These are phyloP conservation scores for Trissoscelio sp. DNA, from an alignment of 2,888 invertebrate species.

Conservation along the genomic window DNA sequence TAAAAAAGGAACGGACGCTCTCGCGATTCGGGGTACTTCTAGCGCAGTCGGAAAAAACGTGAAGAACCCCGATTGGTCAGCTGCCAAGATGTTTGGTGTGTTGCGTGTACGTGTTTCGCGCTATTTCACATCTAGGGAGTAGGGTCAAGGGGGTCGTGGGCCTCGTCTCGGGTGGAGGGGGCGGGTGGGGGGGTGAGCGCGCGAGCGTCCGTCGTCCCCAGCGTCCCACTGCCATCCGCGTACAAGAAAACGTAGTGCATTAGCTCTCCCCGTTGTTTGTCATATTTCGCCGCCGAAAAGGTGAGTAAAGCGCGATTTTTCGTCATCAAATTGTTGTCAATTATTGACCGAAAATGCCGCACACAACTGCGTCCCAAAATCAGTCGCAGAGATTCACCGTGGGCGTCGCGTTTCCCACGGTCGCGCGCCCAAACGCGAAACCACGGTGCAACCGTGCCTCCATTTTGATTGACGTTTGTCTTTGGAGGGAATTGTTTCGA, in stretches of 20 bases:
- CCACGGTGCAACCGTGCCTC: slow-evolving; percentile 72
- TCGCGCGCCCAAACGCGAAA: slow-evolving; percentile 24
- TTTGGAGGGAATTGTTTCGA: slow-evolving; percentile 72
- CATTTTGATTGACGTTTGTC: slow-evolving; percentile 77
- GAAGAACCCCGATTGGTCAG: slow-evolving; percentile 54
- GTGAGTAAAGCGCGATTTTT: slow-evolving; percentile 45
- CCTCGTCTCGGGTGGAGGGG: slow-evolving; percentile 36
- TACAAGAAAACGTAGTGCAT: slow-evolving; percentile 68
- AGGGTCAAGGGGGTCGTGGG: slow-evolving; percentile 60
- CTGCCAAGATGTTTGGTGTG: slow-evolving; percentile 25
- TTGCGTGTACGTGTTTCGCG: slow-evolving; percentile 58
- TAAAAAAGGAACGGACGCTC: neutral
- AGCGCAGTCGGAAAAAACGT: slow-evolving; percentile 37
- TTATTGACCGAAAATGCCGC: neutral
- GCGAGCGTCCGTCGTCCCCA: slow-evolving; percentile 62
- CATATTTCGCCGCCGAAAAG: slow-evolving; percentile 44
- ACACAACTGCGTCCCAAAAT: neutral
- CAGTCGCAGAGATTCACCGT: neutral
- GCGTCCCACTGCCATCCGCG: slow-evolving; percentile 70
- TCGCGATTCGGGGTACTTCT: slow-evolving; percentile 17
- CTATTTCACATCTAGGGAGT: slow-evolving; percentile 64
- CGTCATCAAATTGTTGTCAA: neutral
- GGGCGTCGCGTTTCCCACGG: neutral
- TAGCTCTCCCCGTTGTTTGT: slow-evolving; percentile 59
- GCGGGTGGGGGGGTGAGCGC: slow-evolving; percentile 37